A percentile compares a stretch with the other conserved stretches of the same genome.
Conservation (phyloP, 2,113 vertebrate species). For the Ptyas mucosa region DNA sequence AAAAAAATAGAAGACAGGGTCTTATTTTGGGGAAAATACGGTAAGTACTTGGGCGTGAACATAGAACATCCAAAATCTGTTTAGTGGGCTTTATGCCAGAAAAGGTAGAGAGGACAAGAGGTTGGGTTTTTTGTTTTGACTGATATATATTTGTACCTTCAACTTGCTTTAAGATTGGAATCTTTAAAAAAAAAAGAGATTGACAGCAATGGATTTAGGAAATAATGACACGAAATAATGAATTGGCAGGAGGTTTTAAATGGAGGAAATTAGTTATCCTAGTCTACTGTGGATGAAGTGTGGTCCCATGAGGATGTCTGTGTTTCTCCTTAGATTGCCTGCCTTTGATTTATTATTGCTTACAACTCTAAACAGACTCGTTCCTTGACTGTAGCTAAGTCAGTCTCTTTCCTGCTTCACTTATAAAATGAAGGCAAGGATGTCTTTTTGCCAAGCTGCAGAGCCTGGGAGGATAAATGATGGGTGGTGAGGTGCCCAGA, state of each 20-base stretch:
- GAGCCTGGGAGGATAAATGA: not conserved
- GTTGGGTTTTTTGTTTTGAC: not conserved
- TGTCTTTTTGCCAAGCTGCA: slow-evolving; percentile 19
- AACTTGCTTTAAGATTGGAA: not conserved
- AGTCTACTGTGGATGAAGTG: not conserved
- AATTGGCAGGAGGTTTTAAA: not conserved
- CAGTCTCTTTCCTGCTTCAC: slow-evolving; percentile 1
- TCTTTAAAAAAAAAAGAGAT: not conserved
- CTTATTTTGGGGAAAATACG: no score
- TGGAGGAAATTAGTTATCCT: not conserved
- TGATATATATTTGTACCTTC: not conserved
- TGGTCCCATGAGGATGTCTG: not conserved
- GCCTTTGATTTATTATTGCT: slow-evolving; percentile 12
- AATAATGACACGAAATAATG: not conserved
- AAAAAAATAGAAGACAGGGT: no score
- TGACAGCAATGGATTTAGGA: not conserved
- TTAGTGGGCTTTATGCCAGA: not conserved
- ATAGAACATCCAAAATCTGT: not conserved
- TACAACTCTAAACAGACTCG: not conserved
- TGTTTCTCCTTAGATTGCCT: not conserved
- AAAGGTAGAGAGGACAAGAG: not conserved
- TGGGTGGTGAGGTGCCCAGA: not conserved
- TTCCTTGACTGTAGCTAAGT: not conserved
- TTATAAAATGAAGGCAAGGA: slow-evolving; percentile 19
- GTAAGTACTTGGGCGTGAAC: no score